A percentile compares a stretch with the other conserved stretches of the same genome.
phyloP scores from a whole-genome alignment of 2,797 vertebrate genomes.

The Phataginus tricuspis region DNA sequence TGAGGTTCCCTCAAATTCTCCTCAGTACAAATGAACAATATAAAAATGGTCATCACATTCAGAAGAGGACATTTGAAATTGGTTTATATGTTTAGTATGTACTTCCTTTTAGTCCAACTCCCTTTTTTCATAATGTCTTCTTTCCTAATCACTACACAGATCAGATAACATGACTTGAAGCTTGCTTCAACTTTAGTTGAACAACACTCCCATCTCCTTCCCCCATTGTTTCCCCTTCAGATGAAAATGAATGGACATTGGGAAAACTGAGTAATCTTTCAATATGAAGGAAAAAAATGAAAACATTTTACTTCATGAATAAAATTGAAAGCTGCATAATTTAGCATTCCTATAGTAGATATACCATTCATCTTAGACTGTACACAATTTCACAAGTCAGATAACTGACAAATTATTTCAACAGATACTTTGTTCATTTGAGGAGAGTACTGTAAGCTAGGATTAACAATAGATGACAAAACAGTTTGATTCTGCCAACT shows the following conservation, averaged over 20 bases:
- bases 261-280: not conserved
- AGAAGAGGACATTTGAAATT: not conserved
- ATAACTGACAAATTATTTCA: not conserved
- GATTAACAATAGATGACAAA: not conserved
- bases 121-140: conserved; percentile 52
- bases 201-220: not conserved
- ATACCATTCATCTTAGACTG: not conserved
- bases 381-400: not conserved
- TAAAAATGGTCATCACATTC: not conserved
- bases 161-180: conserved; percentile 26
- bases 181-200: not conserved
- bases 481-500: not conserved
- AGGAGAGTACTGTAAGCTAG: not conserved
- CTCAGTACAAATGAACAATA: not conserved
- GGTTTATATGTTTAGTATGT: not conserved
- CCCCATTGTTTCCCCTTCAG: not conserved
- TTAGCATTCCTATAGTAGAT: not conserved
- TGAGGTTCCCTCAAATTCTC: not conserved
- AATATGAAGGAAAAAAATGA: not conserved
- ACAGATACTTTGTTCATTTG: not conserved
- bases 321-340: not conserved
- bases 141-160: conserved; percentile 54
- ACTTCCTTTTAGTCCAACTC: conserved; percentile 44
- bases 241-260: not conserved
- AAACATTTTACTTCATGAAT: not conserved